Conservation (phyloP, 1,140 invertebrate species). For the Matsumurasca onukii region DNA sequence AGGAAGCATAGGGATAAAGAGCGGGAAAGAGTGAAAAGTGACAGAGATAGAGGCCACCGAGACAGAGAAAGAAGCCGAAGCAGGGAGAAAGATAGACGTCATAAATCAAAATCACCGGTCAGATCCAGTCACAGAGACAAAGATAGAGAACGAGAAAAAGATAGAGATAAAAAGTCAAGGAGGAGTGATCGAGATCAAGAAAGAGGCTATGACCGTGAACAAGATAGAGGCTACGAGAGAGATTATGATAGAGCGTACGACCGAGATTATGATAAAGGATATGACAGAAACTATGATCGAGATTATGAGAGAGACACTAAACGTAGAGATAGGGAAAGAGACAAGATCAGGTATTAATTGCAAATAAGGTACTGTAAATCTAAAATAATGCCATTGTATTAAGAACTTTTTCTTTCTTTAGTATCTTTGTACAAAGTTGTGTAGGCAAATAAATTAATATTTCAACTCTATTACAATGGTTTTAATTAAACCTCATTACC, state of each 20-base stretch:
- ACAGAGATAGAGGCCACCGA: slow-evolving; percentile 46
- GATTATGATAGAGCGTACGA: slow-evolving; percentile 32
- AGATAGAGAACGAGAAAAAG: slow-evolving; percentile 28
- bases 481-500: too few species aligned
- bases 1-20: slow-evolving; percentile 56
- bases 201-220: slow-evolving; percentile 48
- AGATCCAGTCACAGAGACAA: slow-evolving; percentile 26
- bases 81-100: slow-evolving; percentile 34
- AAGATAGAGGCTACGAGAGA: slow-evolving; percentile 30
- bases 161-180: slow-evolving; percentile 23
- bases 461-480: too few species aligned
- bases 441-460: too few species aligned
- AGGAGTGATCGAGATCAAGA: slow-evolving; percentile 30
- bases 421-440: too few species aligned
- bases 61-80: slow-evolving; percentile 37
- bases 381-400: too few species aligned
- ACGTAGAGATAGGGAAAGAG: slow-evolving; percentile 36
- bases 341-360: slow-evolving; percentile 1
- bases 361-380: too few species aligned
- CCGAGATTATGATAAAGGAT: slow-evolving; percentile 26
- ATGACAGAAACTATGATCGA: slow-evolving; percentile 32
- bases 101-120: slow-evolving; percentile 31
- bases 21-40: slow-evolving; percentile 49
- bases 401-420: too few species aligned
- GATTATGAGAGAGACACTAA: slow-evolving; percentile 32